Evolutionary conservation across 1,140 invertebrate genomes (phyloP), one percentile per base, ranked within the genome.

Genomic region (Stegodyphus dumicola): DNA sequence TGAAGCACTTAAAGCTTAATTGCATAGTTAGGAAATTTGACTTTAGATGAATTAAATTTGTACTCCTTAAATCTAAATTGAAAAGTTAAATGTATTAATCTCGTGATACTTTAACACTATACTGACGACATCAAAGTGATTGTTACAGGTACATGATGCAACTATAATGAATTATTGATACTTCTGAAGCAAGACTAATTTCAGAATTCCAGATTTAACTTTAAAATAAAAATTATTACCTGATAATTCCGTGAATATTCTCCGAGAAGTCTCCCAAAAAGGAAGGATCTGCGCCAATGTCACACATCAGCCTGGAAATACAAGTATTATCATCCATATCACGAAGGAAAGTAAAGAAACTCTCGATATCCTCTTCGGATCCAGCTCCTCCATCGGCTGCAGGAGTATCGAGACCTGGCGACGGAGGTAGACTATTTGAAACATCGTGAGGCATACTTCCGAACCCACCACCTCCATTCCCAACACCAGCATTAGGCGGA

Each of bases 241-340:
- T 48, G 5, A 85, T 60, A 9, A 85, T 85, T 13, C 73, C 64
- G 65, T 77, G 17, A 6, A 85, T 85, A n/a, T 85, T 85, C 60
- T 85, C 81, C 53, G 81, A 85, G 33, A 85, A 85, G 1, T 85
- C 81, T 13, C 81, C 81, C 5, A 85, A 66, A 49, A 85, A 85
- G 15, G 74, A 70, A 7, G 81, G 81, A 17, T 85, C 15, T 11
- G n/a, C 49, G 6, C 81, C 81, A 15, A 85, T 85, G 52, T 85
- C 81, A 18, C 81, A 85, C 6, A 85, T 77, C 9, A 85, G 54
- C 51, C 81, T 54, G 1, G 81, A 85, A 17, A 85, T 85, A 13
- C 81, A 85, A 7, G 73, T 75, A 60, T 85, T 85, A 18, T 85
- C 81, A 70, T 85, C 81, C 81, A 85, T 85, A 33, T 85, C 81